phyloP scores from a whole-genome alignment of 2,888 invertebrate genomes.

The Thecocarcelia acutangulata region DNA sequence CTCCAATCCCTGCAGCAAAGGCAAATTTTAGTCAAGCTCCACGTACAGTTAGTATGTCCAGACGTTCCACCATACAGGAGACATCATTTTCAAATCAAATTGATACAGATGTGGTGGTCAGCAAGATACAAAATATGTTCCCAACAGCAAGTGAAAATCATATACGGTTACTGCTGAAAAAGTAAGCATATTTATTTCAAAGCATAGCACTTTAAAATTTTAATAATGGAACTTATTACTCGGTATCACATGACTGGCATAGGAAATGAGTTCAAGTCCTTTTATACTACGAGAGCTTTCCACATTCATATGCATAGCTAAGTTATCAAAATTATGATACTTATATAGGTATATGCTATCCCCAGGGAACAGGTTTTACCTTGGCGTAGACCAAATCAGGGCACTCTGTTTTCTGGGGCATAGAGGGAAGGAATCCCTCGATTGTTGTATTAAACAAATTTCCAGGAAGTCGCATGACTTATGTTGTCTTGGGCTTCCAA shows the following conservation, averaged over 20 bases:
- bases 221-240: background rate
- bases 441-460: too few relatives aligned
- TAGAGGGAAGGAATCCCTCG: too few relatives aligned
- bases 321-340: too few relatives aligned
- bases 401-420: too few relatives aligned
- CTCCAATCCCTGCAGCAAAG: conserved; percentile 77
- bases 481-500: too few relatives aligned
- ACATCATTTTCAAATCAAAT: conserved; percentile 85
- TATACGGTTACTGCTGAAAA: conserved; percentile 91
- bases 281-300: too few relatives aligned
- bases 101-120: conserved; percentile 88
- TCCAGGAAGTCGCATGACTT: too few relatives aligned
- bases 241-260: background rate
- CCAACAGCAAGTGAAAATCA: conserved; percentile 95
- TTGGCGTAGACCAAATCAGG: too few relatives aligned
- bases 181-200: conserved; percentile 84
- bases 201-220: background rate
- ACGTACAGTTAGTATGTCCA: conserved; percentile 77
- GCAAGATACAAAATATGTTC: conserved; percentile 93
- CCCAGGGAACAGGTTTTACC: too few relatives aligned
- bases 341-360: too few relatives aligned
- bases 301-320: too few relatives aligned
- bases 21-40: conserved; percentile 73
- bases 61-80: conserved; percentile 83
- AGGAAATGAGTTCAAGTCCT: too few relatives aligned